A percentile compares a stretch with the other conserved stretches of the same genome.
These are phyloP conservation scores for Diuraphis noxia DNA, from an alignment of 1,140 invertebrate species.

Conservation along the genomic window DNA sequence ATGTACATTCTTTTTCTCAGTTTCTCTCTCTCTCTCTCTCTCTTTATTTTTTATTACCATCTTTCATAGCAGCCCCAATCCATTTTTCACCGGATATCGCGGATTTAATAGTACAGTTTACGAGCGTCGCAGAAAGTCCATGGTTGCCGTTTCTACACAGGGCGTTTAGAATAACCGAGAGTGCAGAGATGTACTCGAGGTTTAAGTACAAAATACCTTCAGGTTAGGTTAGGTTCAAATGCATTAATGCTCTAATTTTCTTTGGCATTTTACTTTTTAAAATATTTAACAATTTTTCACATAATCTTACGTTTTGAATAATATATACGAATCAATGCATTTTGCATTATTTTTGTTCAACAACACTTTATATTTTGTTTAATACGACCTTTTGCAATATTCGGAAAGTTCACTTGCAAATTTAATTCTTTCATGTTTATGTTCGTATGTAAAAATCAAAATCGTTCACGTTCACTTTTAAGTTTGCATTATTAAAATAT, in stretches of 20 bases:
- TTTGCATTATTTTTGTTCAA: not conserved
- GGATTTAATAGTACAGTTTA: constrained; percentile 38
- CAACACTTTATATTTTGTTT: not conserved
- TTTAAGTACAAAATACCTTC: not conserved
- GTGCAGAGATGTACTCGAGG: not conserved
- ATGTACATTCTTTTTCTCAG: constrained; percentile 8
- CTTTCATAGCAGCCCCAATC: constrained; percentile 13
- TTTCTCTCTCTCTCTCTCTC: constrained; percentile 38
- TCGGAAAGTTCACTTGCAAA: not conserved
- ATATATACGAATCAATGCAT: not conserved
- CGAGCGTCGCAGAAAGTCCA: constrained; percentile 9
- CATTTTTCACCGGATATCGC: constrained; percentile 45
- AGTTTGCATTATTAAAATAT: not conserved
- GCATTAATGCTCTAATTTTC: constrained; percentile 10
- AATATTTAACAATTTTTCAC: not conserved
- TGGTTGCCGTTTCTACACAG: constrained; percentile 20
- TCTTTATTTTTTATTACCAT: constrained; percentile 32
- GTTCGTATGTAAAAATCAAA: not conserved
- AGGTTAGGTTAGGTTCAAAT: constrained; percentile 19
- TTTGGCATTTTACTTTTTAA: not conserved
- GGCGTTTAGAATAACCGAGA: not conserved
- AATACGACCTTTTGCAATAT: not conserved
- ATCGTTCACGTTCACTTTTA: not conserved
- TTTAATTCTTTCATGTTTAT: not conserved
- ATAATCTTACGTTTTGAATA: not conserved